A percentile compares a stretch with the other conserved stretches of the same genome.
Evolutionary conservation across 2,113 vertebrate genomes (phyloP).

Genomic region (Camarhynchus parvulus): DNA sequence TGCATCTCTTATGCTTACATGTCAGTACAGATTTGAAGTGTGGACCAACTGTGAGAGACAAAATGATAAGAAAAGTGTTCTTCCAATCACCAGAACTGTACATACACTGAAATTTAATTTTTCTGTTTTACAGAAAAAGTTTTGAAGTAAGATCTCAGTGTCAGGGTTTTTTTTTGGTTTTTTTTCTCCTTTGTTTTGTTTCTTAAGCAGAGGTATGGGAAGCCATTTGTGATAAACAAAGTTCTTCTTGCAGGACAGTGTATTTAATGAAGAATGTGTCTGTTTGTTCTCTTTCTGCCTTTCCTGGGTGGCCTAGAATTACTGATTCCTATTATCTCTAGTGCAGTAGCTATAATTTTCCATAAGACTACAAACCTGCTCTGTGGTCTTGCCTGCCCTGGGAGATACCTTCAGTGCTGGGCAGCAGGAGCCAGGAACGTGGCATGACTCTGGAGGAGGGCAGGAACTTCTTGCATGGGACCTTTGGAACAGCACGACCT

Average conservation of each 20-base stretch:
- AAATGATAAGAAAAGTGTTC: background rate
- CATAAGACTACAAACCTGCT: rapidly evolving
- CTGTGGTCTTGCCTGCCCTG: background rate
- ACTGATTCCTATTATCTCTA: background rate
- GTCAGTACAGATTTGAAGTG: background rate
- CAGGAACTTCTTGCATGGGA: background rate
- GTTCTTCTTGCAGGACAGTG: background rate
- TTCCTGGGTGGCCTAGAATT: background rate
- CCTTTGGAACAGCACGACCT: background rate
- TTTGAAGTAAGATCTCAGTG: background rate
- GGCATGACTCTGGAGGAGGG: background rate
- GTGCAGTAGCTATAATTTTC: background rate
- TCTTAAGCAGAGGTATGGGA: background rate
- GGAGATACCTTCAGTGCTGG: background rate
- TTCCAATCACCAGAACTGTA: background rate
- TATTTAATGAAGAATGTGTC: background rate
- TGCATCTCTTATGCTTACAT: background rate
- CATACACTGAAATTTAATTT: background rate
- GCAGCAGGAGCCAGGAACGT: background rate
- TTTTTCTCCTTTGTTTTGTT: background rate
- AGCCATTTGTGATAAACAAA: background rate
- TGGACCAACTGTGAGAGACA: background rate
- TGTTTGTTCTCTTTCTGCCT: background rate
- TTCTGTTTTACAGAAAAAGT: background rate
- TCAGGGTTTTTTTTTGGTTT: background rate